Evolutionary conservation across 2,888 invertebrate species (phyloP).

Genomic region (Drosophila monieri): DNA sequence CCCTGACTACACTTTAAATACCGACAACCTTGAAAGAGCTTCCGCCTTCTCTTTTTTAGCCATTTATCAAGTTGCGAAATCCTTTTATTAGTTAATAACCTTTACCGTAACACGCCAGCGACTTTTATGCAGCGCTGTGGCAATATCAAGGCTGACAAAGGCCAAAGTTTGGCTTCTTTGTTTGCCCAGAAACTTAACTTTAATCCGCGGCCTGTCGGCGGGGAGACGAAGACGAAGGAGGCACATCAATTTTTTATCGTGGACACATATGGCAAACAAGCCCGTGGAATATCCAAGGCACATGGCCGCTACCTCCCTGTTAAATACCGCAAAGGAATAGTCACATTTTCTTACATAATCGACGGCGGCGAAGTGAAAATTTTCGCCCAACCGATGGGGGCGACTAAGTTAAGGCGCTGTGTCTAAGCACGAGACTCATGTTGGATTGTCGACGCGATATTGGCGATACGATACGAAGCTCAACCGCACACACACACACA

Average conservation of each 20-base stretch:
- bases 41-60: constrained; percentile 13
- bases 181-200: constrained; percentile 58
- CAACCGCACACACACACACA: not conserved
- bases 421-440: constrained; percentile 74
- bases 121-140: constrained; percentile 10
- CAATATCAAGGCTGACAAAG: constrained; percentile 35
- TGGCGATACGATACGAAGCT: constrained; percentile 33
- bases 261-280: constrained; percentile 48
- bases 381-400: constrained; percentile 13
- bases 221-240: constrained; percentile 3
- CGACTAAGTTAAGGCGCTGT: constrained; percentile 32
- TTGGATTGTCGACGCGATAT: constrained; percentile 51
- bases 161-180: constrained; percentile 36
- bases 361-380: constrained; percentile 47
- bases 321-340: constrained; percentile 23
- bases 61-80: constrained; percentile 37
- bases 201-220: constrained; percentile 55
- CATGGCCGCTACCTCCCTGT: constrained; percentile 14
- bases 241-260: constrained; percentile 46
- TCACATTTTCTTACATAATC: constrained; percentile 71
- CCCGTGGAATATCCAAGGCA: constrained; percentile 40
- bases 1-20: constrained; percentile 7
- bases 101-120: constrained; percentile 35
- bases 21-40: constrained; percentile 25
- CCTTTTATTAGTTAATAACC: constrained; percentile 42